Evolutionary conservation across 2,888 invertebrate species (phyloP), one percentile per base, ranked within the genome.

Genomic region (Campaea margaritaria): DNA sequence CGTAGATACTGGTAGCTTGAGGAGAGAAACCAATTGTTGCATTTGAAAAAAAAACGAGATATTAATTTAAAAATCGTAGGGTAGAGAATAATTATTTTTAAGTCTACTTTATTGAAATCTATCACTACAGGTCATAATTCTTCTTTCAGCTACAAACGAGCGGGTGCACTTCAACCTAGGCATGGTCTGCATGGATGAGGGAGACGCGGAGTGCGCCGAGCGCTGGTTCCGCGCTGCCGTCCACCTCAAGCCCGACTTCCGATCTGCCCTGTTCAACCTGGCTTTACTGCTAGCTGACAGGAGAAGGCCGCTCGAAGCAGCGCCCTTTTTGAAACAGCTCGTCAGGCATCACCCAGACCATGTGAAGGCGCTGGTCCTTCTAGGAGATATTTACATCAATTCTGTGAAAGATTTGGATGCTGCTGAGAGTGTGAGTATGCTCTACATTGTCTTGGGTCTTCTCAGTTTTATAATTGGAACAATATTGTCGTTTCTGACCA

Each of bases 341-440:
- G 96, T 99, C 59, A 94, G 96, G 69, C 95, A 97, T 79, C 97
- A 99, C 90, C 97, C 98, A 0, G 97, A 98, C 83, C 99, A 99
- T 83, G 96, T 97, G 11, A 99, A 99, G 89, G 99, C 98, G 38
- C 92, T 98, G 64, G 98, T 99, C 72, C 93, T 99, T 34, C 92
- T 99, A 12, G 99, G 99, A 11, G 99, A 99, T 83, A 98, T 99
- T 79, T 98, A 98, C 87, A 98, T 99, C 67, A 99, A 99, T 86
- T 96, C 97, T 69, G 96, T 98, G 76, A 98, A 98, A 81, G 98
- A 99, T 85, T 87, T 98, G 78, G 97, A 98, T 83, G 97, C 97
- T 1, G 99, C 99, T 15, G 98, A 99, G 89, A 96, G 96, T 85
- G 97, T 98, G 82, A 94, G 95, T 93, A 7, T 36, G 21, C 21